phyloP scores from a whole-genome alignment of 1,140 invertebrate species.

The Alviniconcha marisindica region DNA sequence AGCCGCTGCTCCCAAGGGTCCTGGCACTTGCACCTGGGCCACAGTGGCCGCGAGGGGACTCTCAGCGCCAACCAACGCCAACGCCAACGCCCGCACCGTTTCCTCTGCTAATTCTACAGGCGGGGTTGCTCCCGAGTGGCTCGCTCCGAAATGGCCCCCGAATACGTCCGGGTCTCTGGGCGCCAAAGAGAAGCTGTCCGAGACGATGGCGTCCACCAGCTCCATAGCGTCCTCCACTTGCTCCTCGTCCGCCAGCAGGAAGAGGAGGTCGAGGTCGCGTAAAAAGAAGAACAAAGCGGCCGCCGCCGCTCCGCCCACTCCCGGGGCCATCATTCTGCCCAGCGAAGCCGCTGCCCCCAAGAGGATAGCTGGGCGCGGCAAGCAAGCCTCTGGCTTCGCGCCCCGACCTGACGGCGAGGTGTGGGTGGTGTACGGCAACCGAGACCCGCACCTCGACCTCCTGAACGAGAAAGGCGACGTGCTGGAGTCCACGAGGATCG shows the following conservation, averaged over 20 bases:
- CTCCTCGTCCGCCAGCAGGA: not conserved
- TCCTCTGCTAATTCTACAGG: too few relatives aligned
- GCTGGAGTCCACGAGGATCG: not conserved
- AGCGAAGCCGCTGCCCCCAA: not conserved
- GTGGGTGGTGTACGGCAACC: conserved; percentile 22
- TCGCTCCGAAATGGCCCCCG: too few relatives aligned
- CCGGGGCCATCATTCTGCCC: not conserved
- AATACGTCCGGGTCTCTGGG: not conserved
- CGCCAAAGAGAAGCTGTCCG: conserved; percentile 4
- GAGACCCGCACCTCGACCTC: conserved; percentile 27
- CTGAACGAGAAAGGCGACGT: conserved; percentile 1
- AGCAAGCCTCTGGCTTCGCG: conserved; percentile 1
- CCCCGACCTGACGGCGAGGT: conserved; percentile 5
- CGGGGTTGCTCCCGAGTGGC: too few relatives aligned
- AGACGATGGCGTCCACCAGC: not conserved
- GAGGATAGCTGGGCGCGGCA: not conserved
- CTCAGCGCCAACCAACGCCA: too few relatives aligned
- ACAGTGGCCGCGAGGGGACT: too few relatives aligned
- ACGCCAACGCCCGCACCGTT: too few relatives aligned
- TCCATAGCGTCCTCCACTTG: not conserved
- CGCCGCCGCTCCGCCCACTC: not conserved
- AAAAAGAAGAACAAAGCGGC: not conserved
- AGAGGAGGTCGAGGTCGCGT: not conserved
- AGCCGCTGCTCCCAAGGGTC: too few relatives aligned
- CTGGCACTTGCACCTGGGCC: too few relatives aligned